These are phyloP conservation scores for Monarcha castaneiventris DNA, from an alignment of 2,113 vertebrate genomes.

Conservation along the genomic window DNA sequence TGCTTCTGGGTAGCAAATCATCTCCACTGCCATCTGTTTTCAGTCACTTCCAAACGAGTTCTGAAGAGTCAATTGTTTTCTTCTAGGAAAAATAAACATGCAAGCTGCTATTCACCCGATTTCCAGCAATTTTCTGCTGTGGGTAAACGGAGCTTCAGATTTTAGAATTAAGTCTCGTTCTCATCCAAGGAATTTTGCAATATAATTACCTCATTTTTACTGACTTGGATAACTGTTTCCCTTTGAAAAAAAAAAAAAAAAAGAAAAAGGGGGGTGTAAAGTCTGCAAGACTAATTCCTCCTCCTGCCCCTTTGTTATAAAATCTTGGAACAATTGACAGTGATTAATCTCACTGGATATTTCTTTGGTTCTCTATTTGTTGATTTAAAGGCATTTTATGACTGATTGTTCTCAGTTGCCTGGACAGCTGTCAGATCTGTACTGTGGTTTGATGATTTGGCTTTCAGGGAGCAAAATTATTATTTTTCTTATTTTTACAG, in stretches of 20 bases:
- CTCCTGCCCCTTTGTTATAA: constrained; percentile 43
- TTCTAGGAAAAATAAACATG: constrained; percentile 68
- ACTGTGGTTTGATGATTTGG: constrained; percentile 40
- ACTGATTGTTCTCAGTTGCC: constrained; percentile 57
- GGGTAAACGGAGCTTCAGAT: constrained; percentile 58
- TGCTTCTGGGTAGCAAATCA: constrained; percentile 37
- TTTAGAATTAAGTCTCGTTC: constrained; percentile 42
- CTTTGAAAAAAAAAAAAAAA: neutral
- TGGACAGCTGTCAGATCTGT: constrained; percentile 45
- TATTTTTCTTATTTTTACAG: constrained; percentile 56
- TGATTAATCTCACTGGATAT: constrained; percentile 71
- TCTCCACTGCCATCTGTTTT: constrained; percentile 51
- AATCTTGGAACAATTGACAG: constrained; percentile 65
- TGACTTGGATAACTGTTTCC: constrained; percentile 66
- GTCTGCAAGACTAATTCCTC: constrained; percentile 52
- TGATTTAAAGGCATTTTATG: constrained; percentile 66
- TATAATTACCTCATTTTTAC: constrained; percentile 76
- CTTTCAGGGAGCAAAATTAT: constrained; percentile 32
- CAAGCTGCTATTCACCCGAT: constrained; percentile 50
- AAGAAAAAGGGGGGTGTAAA: neutral
- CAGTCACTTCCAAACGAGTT: constrained; percentile 49
- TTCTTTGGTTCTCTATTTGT: constrained; percentile 60
- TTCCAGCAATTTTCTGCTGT: constrained; percentile 70
- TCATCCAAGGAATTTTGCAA: constrained; percentile 75
- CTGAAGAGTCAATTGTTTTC: constrained; percentile 64